These are phyloP conservation scores for Abramis brama DNA, from an alignment of 2,113 vertebrate genomes.

Conservation along the genomic window DNA sequence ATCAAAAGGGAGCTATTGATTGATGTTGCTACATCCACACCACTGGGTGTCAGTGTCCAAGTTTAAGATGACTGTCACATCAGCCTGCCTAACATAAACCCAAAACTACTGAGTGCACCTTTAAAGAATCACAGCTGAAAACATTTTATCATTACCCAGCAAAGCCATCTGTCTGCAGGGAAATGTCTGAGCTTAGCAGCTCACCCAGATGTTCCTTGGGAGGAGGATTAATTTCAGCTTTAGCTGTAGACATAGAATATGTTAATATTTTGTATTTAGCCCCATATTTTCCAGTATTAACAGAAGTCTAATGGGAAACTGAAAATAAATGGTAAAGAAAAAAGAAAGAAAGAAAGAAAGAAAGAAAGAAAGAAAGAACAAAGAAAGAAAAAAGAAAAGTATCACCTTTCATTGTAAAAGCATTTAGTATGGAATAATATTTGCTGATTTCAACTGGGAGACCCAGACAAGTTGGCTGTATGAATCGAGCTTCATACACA, in stretches of 20 bases:
- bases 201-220: conserved; percentile 62
- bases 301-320: not conserved
- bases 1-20: not conserved
- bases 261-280: not conserved
- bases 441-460: conserved; percentile 78
- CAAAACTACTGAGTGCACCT: not conserved
- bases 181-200: conserved; percentile 69
- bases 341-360: not conserved
- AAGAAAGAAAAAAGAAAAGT: not conserved
- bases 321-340: not conserved
- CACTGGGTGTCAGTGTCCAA: not conserved
- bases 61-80: too few species aligned
- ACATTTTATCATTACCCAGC: conserved; percentile 64
- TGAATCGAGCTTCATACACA: conserved; percentile 70
- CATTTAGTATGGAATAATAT: conserved; percentile 67
- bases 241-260: conserved; percentile 62
- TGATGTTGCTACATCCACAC: not conserved
- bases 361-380: not conserved
- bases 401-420: conserved; percentile 72
- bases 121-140: not conserved
- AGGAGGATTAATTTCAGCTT: conserved; percentile 65
- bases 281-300: not conserved
- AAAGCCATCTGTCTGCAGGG: conserved; percentile 71
- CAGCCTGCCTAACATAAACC: too few species aligned
- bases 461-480: conserved; percentile 73